These are phyloP conservation scores for Danio jaintianensis DNA, from an alignment of 2,797 vertebrate genomes.

Conservation along the genomic window DNA sequence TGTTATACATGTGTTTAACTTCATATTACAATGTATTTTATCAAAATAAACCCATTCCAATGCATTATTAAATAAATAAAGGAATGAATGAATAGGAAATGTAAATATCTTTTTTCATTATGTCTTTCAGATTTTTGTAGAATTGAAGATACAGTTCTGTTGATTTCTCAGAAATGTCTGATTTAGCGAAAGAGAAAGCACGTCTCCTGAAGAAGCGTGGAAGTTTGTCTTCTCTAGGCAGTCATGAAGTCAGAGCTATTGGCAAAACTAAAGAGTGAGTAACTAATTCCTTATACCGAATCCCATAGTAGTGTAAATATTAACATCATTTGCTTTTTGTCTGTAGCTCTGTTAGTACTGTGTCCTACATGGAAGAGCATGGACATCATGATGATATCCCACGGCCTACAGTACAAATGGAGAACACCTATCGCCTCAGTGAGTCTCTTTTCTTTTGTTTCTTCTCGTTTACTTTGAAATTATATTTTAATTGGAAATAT, in stretches of 20 bases:
- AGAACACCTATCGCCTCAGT: constrained; percentile 86
- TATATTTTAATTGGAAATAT: too few species aligned
- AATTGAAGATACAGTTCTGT: neutral
- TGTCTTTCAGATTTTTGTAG: neutral
- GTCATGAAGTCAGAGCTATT: constrained; percentile 71
- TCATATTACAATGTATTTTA: neutral
- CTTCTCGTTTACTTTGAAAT: too few species aligned
- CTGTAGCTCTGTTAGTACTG: constrained; percentile 79
- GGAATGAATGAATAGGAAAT: neutral
- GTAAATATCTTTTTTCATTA: neutral
- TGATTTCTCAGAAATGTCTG: neutral
- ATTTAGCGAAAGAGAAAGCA: constrained; percentile 66
- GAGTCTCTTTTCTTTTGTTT: constrained; percentile 41
- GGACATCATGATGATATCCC: constrained; percentile 78
- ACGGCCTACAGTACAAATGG: constrained; percentile 70
- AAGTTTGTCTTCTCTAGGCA: constrained; percentile 75
- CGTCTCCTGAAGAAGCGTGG: constrained; percentile 74
- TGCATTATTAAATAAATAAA: too few species aligned
- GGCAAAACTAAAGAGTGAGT: constrained; percentile 82
- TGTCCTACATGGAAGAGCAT: constrained; percentile 80
- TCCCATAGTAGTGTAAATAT: neutral
- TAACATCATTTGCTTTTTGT: neutral
- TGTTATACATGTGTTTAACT: neutral
- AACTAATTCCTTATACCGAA: neutral
- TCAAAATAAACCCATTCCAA: neutral